Conservation (phyloP, 2,113 vertebrate species). For the Eretmochelys imbricata region DNA sequence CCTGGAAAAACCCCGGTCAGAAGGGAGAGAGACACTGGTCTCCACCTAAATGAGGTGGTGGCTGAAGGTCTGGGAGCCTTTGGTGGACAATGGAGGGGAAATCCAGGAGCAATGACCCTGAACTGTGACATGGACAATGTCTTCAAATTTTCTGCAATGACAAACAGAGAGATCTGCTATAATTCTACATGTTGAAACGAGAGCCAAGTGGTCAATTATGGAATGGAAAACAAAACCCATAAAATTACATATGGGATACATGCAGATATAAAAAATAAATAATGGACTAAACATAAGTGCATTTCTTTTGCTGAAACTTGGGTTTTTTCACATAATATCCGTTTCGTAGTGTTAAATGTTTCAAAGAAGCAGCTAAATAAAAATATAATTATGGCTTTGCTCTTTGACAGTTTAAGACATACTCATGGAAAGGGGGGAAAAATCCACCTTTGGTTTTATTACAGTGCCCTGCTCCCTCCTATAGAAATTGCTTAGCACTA, state of each 20-base stretch:
- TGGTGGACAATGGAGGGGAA: not conserved
- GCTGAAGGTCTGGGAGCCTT: not conserved
- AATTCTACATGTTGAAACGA: not conserved
- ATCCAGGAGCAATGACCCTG: not conserved
- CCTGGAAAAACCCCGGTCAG: too few relatives aligned
- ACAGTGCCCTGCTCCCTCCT: not conserved
- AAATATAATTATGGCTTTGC: not conserved
- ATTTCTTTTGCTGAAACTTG: not conserved
- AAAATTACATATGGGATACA: not conserved
- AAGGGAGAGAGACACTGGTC: too few relatives aligned
- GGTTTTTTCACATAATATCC: not conserved
- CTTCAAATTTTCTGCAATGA: not conserved
- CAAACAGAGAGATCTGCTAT: not conserved
- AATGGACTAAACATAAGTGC: not conserved
- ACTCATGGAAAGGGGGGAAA: not conserved
- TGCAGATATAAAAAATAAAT: not conserved
- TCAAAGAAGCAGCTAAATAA: not conserved
- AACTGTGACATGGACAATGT: not conserved
- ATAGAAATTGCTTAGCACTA: not conserved
- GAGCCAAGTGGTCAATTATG: not conserved
- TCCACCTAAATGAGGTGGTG: not conserved
- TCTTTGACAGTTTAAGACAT: not conserved
- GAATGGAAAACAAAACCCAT: not conserved
- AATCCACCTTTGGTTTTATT: not conserved
- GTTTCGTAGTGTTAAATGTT: not conserved